These are phyloP conservation scores for Linnaemya tessellans DNA, from an alignment of 2,888 invertebrate species.

Conservation along the genomic window DNA sequence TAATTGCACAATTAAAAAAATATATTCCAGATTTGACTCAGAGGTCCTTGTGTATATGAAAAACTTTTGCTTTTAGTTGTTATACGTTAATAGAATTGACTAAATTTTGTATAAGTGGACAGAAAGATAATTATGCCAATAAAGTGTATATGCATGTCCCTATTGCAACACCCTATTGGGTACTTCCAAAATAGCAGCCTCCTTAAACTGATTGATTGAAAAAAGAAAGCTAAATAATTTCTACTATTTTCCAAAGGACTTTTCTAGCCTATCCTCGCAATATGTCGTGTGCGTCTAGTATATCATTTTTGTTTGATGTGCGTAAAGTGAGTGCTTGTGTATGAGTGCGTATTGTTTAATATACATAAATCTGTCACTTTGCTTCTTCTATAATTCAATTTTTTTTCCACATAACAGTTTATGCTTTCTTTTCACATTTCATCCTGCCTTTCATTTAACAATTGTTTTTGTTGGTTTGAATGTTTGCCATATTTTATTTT, in stretches of 20 bases:
- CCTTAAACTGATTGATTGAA: not conserved
- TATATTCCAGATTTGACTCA: too few species aligned
- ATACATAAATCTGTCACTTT: constrained; percentile 82
- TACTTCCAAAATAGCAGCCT: too few species aligned
- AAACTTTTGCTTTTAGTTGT: too few species aligned
- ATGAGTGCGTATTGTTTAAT: constrained; percentile 62
- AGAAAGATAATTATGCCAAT: too few species aligned
- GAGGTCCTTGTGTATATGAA: too few species aligned
- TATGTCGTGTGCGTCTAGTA: constrained; percentile 30
- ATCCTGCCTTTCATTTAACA: constrained; percentile 65
- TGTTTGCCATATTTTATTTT: constrained; percentile 66
- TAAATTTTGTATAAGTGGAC: too few species aligned
- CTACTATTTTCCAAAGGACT: not conserved
- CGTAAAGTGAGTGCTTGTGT: constrained; percentile 59
- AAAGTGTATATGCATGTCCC: too few species aligned
- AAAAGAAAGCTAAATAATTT: too few species aligned
- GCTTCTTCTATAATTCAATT: constrained; percentile 76
- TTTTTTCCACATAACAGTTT: constrained; percentile 36
- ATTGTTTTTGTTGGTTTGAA: constrained; percentile 52
- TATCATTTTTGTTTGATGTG: constrained; percentile 59
- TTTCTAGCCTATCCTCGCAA: not conserved
- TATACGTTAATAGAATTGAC: too few species aligned
- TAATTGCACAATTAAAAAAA: too few species aligned
- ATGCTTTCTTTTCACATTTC: constrained; percentile 59
- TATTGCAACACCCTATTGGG: too few species aligned